phyloP scores from a whole-genome alignment of 2,797 vertebrate species.

The Balearica regulorum region DNA sequence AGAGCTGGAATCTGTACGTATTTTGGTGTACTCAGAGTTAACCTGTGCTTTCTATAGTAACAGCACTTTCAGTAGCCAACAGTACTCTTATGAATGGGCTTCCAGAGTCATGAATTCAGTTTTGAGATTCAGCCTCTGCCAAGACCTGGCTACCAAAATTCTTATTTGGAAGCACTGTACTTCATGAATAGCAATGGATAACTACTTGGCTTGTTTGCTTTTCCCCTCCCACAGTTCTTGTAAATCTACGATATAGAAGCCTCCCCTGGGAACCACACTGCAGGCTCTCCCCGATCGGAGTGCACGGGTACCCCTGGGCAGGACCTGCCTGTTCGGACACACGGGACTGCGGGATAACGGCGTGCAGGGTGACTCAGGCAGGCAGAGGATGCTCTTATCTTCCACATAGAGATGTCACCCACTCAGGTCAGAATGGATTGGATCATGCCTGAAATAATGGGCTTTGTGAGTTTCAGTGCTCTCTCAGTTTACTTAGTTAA shows the following conservation, averaged over 20 bases:
- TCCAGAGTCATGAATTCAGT: neutral
- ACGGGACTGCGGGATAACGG: neutral
- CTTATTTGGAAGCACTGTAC: neutral
- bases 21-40: neutral
- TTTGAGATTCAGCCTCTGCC: neutral
- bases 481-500: neutral
- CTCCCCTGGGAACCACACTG: neutral
- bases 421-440: neutral
- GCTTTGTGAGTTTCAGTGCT: neutral
- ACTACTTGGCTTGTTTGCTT: neutral
- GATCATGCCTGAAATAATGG: neutral
- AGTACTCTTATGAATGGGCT: neutral
- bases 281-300: accelerated
- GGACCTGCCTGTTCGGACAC: neutral
- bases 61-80: neutral
- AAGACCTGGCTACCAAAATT: neutral
- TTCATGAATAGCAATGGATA: neutral
- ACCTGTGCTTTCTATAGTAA: neutral
- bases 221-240: neutral
- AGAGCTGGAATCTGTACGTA: neutral
- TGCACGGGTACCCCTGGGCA: accelerated
- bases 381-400: neutral
- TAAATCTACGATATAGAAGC: neutral
- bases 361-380: neutral
- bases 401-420: neutral